phyloP scores from a whole-genome alignment of 2,888 invertebrate species.

The Xanthia icteritia region DNA sequence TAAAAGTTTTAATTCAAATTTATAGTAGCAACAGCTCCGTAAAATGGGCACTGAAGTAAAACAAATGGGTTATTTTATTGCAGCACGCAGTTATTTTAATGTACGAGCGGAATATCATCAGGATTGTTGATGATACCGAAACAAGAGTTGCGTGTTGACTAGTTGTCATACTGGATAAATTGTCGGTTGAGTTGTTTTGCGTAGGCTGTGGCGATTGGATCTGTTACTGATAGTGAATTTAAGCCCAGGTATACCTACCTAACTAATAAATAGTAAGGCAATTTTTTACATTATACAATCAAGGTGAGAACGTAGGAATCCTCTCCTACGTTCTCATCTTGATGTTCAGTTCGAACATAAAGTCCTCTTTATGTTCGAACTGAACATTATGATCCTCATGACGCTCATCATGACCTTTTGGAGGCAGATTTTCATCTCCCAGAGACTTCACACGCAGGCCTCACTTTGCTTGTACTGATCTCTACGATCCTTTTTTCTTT shows the following conservation, averaged over 20 bases:
- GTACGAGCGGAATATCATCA: constrained; percentile 52
- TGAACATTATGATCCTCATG: too few species aligned
- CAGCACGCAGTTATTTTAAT: constrained; percentile 57
- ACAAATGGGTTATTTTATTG: constrained; percentile 62
- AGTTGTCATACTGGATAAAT: neutral
- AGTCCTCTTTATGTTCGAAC: too few species aligned
- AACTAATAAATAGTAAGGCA: neutral
- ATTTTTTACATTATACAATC: neutral
- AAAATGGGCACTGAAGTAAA: constrained; percentile 57
- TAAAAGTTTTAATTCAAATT: constrained; percentile 66
- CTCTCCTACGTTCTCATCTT: too few species aligned
- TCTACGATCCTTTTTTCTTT: too few species aligned
- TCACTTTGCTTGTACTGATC: neutral
- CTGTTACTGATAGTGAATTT: neutral
- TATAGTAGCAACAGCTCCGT: constrained; percentile 62
- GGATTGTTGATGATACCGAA: constrained; percentile 26
- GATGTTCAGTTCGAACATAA: neutral
- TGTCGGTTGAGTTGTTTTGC: neutral
- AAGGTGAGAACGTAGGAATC: neutral
- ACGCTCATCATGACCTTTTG: neutral
- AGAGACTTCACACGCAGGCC: neutral
- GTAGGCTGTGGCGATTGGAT: neutral
- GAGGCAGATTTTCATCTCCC: neutral
- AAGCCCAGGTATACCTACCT: neutral
- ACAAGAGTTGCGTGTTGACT: constrained; percentile 27